phyloP scores from a whole-genome alignment of 1,140 invertebrate species.

The Galendromus occidentalis region DNA sequence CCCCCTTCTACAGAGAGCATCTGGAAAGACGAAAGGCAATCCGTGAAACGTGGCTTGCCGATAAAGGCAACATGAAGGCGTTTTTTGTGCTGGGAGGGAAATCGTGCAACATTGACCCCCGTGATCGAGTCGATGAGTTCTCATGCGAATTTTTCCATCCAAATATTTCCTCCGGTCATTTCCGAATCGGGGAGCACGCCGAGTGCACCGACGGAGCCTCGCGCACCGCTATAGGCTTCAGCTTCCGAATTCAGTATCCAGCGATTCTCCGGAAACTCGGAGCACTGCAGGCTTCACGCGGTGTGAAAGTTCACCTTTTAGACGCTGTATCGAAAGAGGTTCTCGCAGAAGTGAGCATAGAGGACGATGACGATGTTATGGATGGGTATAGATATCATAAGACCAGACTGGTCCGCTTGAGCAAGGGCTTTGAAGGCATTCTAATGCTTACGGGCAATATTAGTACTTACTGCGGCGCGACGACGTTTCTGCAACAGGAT shows the following conservation, averaged over 20 bases:
- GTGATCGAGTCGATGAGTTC: neutral
- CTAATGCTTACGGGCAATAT: neutral
- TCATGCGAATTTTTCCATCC: constrained; percentile 3
- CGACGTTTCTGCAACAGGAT: neutral
- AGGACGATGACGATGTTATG: neutral
- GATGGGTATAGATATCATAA: neutral
- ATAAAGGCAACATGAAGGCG: neutral
- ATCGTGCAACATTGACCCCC: constrained; percentile 6
- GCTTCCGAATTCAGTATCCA: constrained; percentile 1
- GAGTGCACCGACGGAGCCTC: neutral
- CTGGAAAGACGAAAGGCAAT: neutral
- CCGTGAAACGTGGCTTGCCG: neutral
- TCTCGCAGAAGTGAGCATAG: neutral
- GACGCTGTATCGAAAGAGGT: neutral
- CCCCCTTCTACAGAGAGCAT: neutral
- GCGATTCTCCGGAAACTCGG: neutral
- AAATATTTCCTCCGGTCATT: neutral
- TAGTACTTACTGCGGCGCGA: neutral
- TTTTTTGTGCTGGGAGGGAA: neutral
- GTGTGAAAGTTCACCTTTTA: neutral
- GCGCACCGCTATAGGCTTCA: neutral
- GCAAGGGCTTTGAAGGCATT: neutral
- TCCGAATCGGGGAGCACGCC: neutral
- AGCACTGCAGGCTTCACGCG: neutral
- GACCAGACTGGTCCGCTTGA: neutral